Evolutionary conservation across 2,797 vertebrate genomes (phyloP).

Genomic region (Monodelphis domestica): DNA sequence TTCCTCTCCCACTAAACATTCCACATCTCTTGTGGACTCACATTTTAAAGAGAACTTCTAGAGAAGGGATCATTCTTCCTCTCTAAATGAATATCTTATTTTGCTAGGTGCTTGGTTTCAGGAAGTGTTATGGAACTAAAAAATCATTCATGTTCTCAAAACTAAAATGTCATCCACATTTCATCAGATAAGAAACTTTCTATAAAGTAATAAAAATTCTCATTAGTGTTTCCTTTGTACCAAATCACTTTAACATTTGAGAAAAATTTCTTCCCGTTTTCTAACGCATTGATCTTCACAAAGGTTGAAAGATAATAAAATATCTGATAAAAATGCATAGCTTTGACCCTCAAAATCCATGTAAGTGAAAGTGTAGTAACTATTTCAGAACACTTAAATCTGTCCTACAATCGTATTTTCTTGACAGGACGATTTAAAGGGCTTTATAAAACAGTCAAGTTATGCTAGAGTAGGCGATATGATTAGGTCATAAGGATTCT

Average conservation of each 20-base stretch:
- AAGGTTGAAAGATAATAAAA: slow-evolving; percentile 71
- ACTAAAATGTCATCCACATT: slow-evolving; percentile 33
- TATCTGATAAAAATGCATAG: slow-evolving; percentile 79
- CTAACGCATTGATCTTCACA: slow-evolving; percentile 68
- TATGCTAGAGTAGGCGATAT: slow-evolving; percentile 50
- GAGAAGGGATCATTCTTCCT: slow-evolving; percentile 9
- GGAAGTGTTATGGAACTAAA: slow-evolving; percentile 59
- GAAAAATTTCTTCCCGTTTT: slow-evolving; percentile 57
- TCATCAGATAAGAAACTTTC: slow-evolving; percentile 34
- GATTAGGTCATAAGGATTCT: slow-evolving; percentile 39
- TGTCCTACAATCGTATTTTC: slow-evolving; percentile 70
- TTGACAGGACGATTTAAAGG: slow-evolving; percentile 73
- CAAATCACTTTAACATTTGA: slow-evolving; percentile 61
- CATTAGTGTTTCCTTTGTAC: slow-evolving; percentile 62
- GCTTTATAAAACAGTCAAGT: slow-evolving; percentile 61
- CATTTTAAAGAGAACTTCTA: slow-evolving; percentile 55
- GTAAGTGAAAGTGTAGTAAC: slow-evolving; percentile 68
- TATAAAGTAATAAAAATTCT: slow-evolving; percentile 58
- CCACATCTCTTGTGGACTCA: slow-evolving; percentile 18
- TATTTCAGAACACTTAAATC: slow-evolving; percentile 77
- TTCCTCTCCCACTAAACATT: neutral
- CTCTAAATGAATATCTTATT: slow-evolving; percentile 62
- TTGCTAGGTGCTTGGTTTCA: slow-evolving; percentile 48
- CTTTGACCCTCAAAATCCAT: slow-evolving; percentile 79
- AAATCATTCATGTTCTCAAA: slow-evolving; percentile 25